phyloP scores from a whole-genome alignment of 2,797 vertebrate genomes.

The Neomorphus geoffroyi region DNA sequence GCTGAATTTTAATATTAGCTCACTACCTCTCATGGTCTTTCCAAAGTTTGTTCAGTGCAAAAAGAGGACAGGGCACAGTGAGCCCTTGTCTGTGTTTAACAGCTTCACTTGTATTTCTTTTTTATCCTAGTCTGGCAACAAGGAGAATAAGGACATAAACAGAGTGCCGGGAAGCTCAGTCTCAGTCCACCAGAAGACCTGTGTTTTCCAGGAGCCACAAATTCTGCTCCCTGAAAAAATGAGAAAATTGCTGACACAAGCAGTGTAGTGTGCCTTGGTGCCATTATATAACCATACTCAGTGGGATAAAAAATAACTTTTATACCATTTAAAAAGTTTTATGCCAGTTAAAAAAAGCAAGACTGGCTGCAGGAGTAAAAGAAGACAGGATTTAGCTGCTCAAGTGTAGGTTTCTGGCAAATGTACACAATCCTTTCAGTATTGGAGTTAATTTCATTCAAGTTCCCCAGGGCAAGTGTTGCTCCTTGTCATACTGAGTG shows the following conservation, averaged over 20 bases:
- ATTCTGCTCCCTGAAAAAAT: slow-evolving; percentile 7
- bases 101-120: slow-evolving; percentile 46
- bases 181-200: background rate
- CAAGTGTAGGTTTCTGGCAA: background rate
- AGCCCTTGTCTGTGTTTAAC: slow-evolving; percentile 58
- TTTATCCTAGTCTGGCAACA: slow-evolving; percentile 24
- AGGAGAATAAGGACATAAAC: background rate
- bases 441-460: background rate
- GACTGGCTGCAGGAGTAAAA: background rate
- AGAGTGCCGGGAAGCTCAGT: background rate
- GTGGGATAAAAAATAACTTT: background rate
- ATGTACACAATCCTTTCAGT: background rate
- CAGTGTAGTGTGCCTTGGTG: background rate
- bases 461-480: background rate
- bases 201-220: background rate
- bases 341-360: background rate
- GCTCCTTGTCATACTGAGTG: rapidly evolving
- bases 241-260: background rate
- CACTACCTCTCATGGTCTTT: background rate
- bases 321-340: background rate
- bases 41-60: slow-evolving; percentile 47
- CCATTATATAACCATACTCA: background rate
- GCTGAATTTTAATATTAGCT: slow-evolving; percentile 32
- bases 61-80: slow-evolving; percentile 49
- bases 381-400: background rate